Evolutionary conservation across 92 coral and sea anemone species (phyloP), one percentile per base, ranked within the genome.

Genomic region (Bergia puertoricense): DNA sequence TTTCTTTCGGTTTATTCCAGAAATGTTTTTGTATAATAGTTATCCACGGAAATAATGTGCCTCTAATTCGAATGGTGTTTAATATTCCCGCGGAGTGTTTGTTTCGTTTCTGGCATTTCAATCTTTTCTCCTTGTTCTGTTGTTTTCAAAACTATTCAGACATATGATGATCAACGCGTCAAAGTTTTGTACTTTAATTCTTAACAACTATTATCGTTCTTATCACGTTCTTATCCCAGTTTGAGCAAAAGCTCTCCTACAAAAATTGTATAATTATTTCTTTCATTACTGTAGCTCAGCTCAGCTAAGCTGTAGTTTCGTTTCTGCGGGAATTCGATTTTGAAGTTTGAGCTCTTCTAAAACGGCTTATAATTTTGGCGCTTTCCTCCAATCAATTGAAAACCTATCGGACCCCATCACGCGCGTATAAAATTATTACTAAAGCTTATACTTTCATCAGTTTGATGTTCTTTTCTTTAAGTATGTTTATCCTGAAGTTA

Each of bases 351-450:
- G 38, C 46, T 76, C 30, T 42, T 40, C 20, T 50, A 39, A 81
- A 66, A 82, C 9, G 76, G 6, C 43, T 22, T 22, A 8, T 62
- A 22, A 66, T 82, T 81, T 82, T 82, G 86, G 86, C 86, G 86
- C 86, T 82, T 82, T 82, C 43, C 50, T 82, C 40, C 38, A 42
- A 50, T 44, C 22, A 1, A 16, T 39, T 36, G 74, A 40, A 45
- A 41, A 8, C 18, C 15, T 67, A 42, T 48, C 22, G 42, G 56
- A 18, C 51, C 76, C 22, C 15, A 43, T 65, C 50, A n/a, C 56
- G 73, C 75, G 74, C 86, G 22, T 54, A n/a, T 30, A 66, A 20
- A 42, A 66, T 37, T 54, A 9, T 8, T 18, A 22, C 36, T 18
- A 4, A 44, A 13, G 43, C 16, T 80, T 59, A 38, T 4, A n/a